A percentile compares a stretch with the other conserved stretches of the same genome.
Evolutionary conservation across 2,797 vertebrate species (phyloP).

Genomic region (Pangasius djambal): DNA sequence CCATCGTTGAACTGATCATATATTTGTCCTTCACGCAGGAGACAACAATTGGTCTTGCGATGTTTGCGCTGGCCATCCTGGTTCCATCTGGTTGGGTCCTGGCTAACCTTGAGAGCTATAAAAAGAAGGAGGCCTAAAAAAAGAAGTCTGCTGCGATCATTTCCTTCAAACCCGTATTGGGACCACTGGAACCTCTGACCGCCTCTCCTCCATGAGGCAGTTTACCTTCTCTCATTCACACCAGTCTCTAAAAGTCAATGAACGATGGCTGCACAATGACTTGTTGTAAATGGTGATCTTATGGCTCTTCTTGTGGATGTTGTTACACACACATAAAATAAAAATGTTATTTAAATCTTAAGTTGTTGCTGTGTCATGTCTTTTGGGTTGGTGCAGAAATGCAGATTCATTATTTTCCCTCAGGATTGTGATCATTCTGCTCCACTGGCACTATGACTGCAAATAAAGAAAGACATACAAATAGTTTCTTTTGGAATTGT

Average conservation of each 20-base stretch:
- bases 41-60: conserved; percentile 56
- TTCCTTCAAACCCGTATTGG: conserved; percentile 35
- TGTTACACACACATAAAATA: conserved; percentile 45
- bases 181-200: conserved; percentile 55
- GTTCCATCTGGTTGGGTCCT: conserved; percentile 81
- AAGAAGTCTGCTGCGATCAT: background rate
- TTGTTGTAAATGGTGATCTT: conserved; percentile 21
- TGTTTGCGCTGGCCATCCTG: conserved; percentile 69
- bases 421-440: background rate
- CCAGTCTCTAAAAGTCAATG: conserved; percentile 31
- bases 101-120: conserved; percentile 80
- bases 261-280: conserved; percentile 3
- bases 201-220: conserved; percentile 44
- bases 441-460: background rate
- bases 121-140: conserved; percentile 64
- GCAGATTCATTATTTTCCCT: background rate
- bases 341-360: conserved; percentile 61
- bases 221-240: conserved; percentile 46
- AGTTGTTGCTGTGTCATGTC: background rate
- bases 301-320: conserved; percentile 38
- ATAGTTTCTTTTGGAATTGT: background rate
- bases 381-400: conserved; percentile 2
- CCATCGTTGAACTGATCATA: background rate
- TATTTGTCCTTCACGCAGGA: conserved; percentile 62
- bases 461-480: background rate